A percentile compares a stretch with the other conserved stretches of the same genome.
phyloP scores from a whole-genome alignment of 2,113 vertebrate genomes.

The Halcyon senegalensis region DNA sequence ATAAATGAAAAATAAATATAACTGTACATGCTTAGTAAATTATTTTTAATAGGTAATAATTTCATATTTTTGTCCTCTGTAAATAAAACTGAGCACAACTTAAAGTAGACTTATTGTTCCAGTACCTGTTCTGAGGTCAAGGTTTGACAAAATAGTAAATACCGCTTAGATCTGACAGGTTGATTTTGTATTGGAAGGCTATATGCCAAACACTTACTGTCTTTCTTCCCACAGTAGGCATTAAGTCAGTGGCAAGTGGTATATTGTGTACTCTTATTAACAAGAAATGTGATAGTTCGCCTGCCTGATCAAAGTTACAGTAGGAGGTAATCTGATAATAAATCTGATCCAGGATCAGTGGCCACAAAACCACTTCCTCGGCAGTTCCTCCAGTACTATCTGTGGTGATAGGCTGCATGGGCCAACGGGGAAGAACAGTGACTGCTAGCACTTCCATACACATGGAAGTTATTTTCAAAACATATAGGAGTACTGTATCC shows the following conservation, averaged over 20 bases:
- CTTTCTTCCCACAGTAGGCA: not conserved
- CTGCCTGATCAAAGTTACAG: slow-evolving; percentile 28
- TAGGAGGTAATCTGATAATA: not conserved
- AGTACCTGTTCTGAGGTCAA: not conserved
- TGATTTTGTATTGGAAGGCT: slow-evolving; percentile 7
- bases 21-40: not conserved
- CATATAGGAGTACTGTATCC: not conserved
- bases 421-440: not conserved
- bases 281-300: slow-evolving; percentile 22
- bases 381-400: not conserved
- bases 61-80: not conserved
- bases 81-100: not conserved
- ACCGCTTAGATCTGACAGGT: not conserved
- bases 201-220: not conserved
- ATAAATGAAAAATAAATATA: not conserved
- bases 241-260: not conserved
- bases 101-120: not conserved
- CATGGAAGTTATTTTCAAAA: not conserved
- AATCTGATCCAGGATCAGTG: slow-evolving; percentile 5
- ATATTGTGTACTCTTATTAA: not conserved
- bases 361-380: slow-evolving; percentile 10
- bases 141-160: slow-evolving; percentile 3
- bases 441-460: fast-evolving
- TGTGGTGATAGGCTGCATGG: not conserved
- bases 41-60: not conserved